Conservation (phyloP, 2,888 invertebrate genomes). For the Tridacna gigas region DNA sequence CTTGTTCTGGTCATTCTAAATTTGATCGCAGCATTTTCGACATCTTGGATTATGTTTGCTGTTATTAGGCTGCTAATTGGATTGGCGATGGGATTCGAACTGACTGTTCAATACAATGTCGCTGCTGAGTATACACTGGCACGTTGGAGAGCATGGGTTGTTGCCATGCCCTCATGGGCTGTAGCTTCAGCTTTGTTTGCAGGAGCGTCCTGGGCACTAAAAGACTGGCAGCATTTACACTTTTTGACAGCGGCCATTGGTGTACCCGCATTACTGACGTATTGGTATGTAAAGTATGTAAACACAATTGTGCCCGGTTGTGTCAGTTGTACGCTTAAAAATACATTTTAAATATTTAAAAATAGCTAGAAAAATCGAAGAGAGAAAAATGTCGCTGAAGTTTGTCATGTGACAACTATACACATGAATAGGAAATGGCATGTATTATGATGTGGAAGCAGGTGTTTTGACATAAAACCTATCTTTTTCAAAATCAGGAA, state of each 20-base stretch:
- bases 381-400: not conserved
- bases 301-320: slow-evolving; percentile 39
- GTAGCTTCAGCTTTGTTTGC: slow-evolving; percentile 58
- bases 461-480: too few relatives aligned
- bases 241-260: slow-evolving; percentile 59
- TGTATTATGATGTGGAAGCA: too few relatives aligned
- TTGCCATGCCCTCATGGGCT: slow-evolving; percentile 67
- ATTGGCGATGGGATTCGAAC: slow-evolving; percentile 47
- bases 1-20: slow-evolving; percentile 29
- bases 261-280: slow-evolving; percentile 57
- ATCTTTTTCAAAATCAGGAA: too few relatives aligned
- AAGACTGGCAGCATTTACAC: slow-evolving; percentile 67
- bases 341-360: not conserved
- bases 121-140: slow-evolving; percentile 65
- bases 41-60: slow-evolving; percentile 62
- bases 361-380: not conserved
- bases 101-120: slow-evolving; percentile 49
- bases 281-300: slow-evolving; percentile 65
- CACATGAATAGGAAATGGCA: too few relatives aligned
- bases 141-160: slow-evolving; percentile 62
- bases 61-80: slow-evolving; percentile 59
- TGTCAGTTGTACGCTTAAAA: too few relatives aligned
- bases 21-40: slow-evolving; percentile 44
- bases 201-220: slow-evolving; percentile 52
- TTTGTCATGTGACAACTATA: not conserved